Conservation (phyloP, 2,797 vertebrate genomes). For the Taenioides sp. region DNA sequence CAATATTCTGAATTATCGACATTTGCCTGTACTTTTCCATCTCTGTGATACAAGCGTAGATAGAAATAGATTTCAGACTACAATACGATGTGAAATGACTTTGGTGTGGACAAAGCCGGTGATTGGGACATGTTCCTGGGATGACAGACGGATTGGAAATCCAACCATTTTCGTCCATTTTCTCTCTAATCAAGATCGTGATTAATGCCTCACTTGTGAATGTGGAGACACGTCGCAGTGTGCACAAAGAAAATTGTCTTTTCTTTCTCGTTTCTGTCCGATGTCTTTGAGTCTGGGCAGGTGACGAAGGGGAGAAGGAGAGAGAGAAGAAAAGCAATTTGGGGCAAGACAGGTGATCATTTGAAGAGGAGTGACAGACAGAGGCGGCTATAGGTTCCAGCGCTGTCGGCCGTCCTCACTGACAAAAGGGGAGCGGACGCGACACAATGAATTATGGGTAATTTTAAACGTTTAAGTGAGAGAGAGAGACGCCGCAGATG, state of each 20-base stretch:
- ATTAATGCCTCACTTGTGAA: slow-evolving; percentile 75
- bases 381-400: slow-evolving; percentile 56
- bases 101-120: slow-evolving; percentile 40
- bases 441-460: slow-evolving; percentile 59
- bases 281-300: slow-evolving; percentile 64
- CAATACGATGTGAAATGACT: not conserved
- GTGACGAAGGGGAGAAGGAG: slow-evolving; percentile 61
- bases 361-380: slow-evolving; percentile 75
- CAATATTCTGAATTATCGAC: not conserved
- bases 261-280: not conserved
- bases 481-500: slow-evolving; percentile 57
- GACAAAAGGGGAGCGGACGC: slow-evolving; percentile 46
- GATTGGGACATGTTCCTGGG: slow-evolving; percentile 40
- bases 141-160: slow-evolving; percentile 35
- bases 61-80: not conserved
- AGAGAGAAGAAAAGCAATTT: slow-evolving; percentile 71
- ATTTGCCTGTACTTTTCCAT: not conserved
- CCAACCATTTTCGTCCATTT: slow-evolving; percentile 60
- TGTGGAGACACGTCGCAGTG: slow-evolving; percentile 67
- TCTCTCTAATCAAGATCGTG: slow-evolving; percentile 72
- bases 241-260: slow-evolving; percentile 71
- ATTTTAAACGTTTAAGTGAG: slow-evolving; percentile 67
- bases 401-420: slow-evolving; percentile 59
- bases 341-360: slow-evolving; percentile 76
- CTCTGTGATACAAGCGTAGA: not conserved